Conservation (phyloP, 2,888 invertebrate genomes). For the Dryadula phaetusa region DNA sequence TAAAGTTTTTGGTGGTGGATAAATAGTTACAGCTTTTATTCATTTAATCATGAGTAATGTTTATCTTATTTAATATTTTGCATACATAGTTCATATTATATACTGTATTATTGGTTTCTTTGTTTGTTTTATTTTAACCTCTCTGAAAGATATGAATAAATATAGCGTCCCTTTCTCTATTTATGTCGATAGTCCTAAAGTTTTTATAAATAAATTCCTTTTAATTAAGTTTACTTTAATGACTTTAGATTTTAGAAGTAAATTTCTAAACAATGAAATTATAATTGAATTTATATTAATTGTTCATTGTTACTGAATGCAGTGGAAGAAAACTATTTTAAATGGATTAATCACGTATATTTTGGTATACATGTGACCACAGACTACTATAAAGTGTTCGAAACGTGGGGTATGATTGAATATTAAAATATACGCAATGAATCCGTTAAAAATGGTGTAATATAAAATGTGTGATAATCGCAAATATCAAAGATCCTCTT, state of each 20-base stretch:
- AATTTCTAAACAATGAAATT: background rate
- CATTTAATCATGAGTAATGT: constrained; percentile 72
- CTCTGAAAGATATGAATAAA: background rate
- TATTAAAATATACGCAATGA: no score
- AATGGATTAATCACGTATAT: background rate
- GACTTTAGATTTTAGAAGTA: background rate
- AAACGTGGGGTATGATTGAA: no score
- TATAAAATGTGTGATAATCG: no score
- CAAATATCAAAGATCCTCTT: no score
- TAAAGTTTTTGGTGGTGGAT: constrained; percentile 73
- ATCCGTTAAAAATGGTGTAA: no score
- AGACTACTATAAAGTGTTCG: no score
- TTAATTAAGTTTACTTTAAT: background rate
- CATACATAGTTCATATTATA: constrained; percentile 58
- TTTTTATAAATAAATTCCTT: background rate
- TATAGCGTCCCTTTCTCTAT: background rate
- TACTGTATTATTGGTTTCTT: constrained; percentile 59
- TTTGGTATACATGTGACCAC: no score
- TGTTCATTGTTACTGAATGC: no score
- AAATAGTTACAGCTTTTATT: constrained; percentile 68
- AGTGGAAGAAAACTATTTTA: no score
- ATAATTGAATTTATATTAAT: background rate
- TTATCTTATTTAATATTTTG: constrained; percentile 68
- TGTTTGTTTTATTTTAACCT: constrained; percentile 27
- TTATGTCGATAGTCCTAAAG: background rate